A percentile compares a stretch with the other conserved stretches of the same genome.
Conservation (phyloP, 2,888 invertebrate species). For the Melanargia galathea region DNA sequence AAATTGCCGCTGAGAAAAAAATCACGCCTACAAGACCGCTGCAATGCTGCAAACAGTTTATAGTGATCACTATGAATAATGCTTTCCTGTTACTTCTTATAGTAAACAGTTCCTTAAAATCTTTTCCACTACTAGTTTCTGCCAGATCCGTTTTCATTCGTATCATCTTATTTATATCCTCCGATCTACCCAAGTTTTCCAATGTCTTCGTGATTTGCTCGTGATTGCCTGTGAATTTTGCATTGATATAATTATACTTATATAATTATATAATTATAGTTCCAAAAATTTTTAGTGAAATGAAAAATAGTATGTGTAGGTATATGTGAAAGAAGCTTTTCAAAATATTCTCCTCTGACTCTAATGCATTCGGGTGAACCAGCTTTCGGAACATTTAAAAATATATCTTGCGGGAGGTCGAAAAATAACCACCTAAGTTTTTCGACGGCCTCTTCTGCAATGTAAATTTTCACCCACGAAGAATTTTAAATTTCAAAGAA, state of each 20-base stretch:
- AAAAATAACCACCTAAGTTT: too few relatives aligned
- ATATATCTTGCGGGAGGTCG: too few relatives aligned
- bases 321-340: too few relatives aligned
- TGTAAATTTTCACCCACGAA: too few relatives aligned
- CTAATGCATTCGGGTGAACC: too few relatives aligned
- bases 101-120: constrained; percentile 50
- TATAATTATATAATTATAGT: not conserved
- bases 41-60: constrained; percentile 51
- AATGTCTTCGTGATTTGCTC: constrained; percentile 46
- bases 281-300: too few relatives aligned
- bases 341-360: too few relatives aligned
- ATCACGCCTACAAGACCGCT: constrained; percentile 53
- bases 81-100: constrained; percentile 53
- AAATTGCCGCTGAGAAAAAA: constrained; percentile 55
- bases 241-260: not conserved
- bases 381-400: too few relatives aligned
- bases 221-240: constrained; percentile 42
- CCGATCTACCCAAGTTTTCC: constrained; percentile 47
- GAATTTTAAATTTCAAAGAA: too few relatives aligned
- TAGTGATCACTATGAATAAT: constrained; percentile 48
- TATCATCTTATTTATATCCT: constrained; percentile 46
- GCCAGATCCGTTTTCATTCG: constrained; percentile 39
- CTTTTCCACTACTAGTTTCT: constrained; percentile 35
- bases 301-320: too few relatives aligned
- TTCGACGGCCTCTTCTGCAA: too few relatives aligned